Evolutionary conservation across 1,140 invertebrate genomes (phyloP).

Genomic region (Heliconius eleuchia): DNA sequence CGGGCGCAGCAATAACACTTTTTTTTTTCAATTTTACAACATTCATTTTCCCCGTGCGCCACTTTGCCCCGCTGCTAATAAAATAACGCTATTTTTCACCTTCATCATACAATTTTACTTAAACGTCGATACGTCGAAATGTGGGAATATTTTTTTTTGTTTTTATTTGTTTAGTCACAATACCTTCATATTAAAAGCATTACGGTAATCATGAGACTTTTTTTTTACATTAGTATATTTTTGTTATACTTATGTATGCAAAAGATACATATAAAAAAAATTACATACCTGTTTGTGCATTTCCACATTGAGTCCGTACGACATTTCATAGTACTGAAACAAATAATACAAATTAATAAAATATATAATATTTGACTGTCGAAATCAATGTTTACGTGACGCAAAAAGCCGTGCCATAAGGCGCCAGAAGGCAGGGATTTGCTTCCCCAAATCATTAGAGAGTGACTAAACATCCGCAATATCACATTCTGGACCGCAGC

Average conservation of each 20-base stretch:
- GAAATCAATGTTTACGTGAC: slow-evolving; percentile 61
- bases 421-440: slow-evolving; percentile 63
- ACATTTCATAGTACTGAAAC: slow-evolving; percentile 99
- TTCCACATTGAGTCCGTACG: slow-evolving; percentile 99
- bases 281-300: slow-evolving; percentile 99
- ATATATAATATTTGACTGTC: slow-evolving; percentile 56
- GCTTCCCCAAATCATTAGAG: slow-evolving; percentile 76
- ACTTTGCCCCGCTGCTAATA: slow-evolving; percentile 51
- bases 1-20: slow-evolving; percentile 65
- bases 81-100: slow-evolving; percentile 53
- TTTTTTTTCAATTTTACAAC: slow-evolving; percentile 63
- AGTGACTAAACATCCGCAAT: slow-evolving; percentile 79
- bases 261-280: slow-evolving; percentile 15
- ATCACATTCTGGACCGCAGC: slow-evolving; percentile 65
- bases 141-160: slow-evolving; percentile 47
- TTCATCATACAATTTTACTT: slow-evolving; percentile 47
- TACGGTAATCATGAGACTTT: neutral
- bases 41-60: slow-evolving; percentile 54
- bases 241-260: neutral
- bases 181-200: neutral
- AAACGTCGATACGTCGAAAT: slow-evolving; percentile 42
- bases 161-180: neutral
- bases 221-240: no score
- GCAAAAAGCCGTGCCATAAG: slow-evolving; percentile 57
- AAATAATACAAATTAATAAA: slow-evolving; percentile 71